Evolutionary conservation across 2,113 vertebrate species (phyloP), one percentile per base, ranked within the genome.

Genomic region (Tyto alba): DNA sequence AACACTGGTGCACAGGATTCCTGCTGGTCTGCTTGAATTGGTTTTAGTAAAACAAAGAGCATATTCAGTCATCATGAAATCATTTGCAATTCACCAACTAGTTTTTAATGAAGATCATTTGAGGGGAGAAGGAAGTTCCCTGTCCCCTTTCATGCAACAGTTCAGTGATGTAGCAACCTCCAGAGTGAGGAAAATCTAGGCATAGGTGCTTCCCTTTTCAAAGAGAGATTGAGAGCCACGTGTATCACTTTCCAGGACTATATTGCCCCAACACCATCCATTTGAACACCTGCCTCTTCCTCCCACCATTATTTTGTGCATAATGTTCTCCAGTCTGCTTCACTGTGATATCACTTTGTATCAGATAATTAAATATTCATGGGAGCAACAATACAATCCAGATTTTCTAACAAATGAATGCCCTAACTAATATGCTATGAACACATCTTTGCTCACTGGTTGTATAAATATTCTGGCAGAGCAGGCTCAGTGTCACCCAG

Each of bases 291-390:
- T 18, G n/a, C 11, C 12, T 29, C 30, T 40, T 77, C 40, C 22
- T 50, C 8, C 2, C 2, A 6, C 4, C 0, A 0, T 53, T 79
- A 38, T 48, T 94, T 79, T 63, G 30, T 45, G 66, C 16, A 40
- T 74, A 34, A 17, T 15, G 1, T 71, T 76, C n/a, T 80, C 40
- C 25, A 55, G 38, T 27, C 53, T 79, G 30, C 59, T 67, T 63
- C 36, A 27, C 25, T 67, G 62, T 15, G 0, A 0, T 60, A 83
- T 53, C 29, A n/a, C 29, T 72, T 68, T 68, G 29, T 22, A 8
- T 48, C 32, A 88, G 7, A 41, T 57, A 90, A 77, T 77, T 74
- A 81, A 79, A 75, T 55, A 88, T 50, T 66, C 13, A 38, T 34
- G 10, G 52, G 0, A 86, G 57, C 14, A 72, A 47, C 38, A 79